Evolutionary conservation across 2,113 vertebrate species (phyloP).

Genomic region (Pandion haliaetus): DNA sequence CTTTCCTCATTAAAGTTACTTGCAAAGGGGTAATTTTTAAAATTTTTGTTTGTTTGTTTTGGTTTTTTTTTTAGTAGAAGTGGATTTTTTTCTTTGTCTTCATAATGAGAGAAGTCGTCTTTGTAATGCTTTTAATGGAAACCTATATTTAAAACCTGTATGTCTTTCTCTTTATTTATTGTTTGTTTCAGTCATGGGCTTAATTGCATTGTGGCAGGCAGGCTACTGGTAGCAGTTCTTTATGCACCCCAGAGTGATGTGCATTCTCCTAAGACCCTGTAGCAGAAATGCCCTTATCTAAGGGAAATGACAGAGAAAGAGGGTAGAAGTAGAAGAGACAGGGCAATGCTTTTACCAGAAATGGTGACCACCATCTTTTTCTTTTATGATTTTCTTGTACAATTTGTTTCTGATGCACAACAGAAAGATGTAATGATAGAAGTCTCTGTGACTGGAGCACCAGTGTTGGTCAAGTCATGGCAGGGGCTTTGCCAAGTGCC

Average conservation of each 20-base stretch:
- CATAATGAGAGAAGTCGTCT: slow-evolving; percentile 53
- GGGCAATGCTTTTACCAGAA: not conserved
- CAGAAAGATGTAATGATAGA: not conserved
- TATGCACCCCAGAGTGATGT: not conserved
- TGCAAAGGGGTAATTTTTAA: slow-evolving; percentile 31
- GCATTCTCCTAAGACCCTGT: not conserved
- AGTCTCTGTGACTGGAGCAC: not conserved
- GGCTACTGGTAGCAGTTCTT: not conserved
- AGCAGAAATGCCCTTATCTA: not conserved
- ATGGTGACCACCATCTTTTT: not conserved
- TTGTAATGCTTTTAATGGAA: slow-evolving; percentile 64
- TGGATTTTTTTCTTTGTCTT: slow-evolving; percentile 43
- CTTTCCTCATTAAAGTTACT: slow-evolving; percentile 12
- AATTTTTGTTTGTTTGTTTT: not conserved
- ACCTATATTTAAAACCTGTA: slow-evolving; percentile 50
- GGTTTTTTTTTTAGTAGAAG: not conserved
- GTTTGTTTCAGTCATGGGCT: not conserved
- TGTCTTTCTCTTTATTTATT: slow-evolving; percentile 59
- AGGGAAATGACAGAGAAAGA: not conserved
- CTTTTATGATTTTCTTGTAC: not conserved
- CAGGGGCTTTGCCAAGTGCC: not conserved
- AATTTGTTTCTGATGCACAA: not conserved
- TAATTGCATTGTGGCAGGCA: not conserved
- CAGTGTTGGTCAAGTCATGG: rapidly evolving
- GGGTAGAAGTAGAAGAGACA: not conserved